A percentile compares a stretch with the other conserved stretches of the same genome.
These are phyloP conservation scores for Gavia stellata DNA, from an alignment of 2,113 vertebrate species.

Conservation along the genomic window DNA sequence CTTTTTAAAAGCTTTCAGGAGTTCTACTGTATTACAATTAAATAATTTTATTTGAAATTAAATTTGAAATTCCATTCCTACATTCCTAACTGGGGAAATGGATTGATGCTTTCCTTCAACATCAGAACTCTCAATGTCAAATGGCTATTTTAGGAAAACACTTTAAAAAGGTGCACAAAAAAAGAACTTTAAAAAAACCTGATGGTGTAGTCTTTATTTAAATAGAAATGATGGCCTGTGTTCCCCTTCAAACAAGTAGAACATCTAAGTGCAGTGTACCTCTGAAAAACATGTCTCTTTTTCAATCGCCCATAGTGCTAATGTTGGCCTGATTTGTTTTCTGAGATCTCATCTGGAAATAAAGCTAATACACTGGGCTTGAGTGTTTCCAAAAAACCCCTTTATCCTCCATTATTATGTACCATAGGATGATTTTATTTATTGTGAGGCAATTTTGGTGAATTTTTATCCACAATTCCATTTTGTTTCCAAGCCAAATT, in stretches of 20 bases:
- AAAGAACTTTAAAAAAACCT: neutral
- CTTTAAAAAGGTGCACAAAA: neutral
- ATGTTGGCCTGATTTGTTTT: neutral
- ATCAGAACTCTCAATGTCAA: neutral
- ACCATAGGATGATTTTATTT: neutral
- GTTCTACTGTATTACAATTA: neutral
- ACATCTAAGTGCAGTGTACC: neutral
- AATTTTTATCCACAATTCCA: neutral
- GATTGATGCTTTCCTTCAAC: neutral
- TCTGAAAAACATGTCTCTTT: neutral
- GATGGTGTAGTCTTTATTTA: neutral
- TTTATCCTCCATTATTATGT: neutral
- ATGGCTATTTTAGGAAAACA: neutral
- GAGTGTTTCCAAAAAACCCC: neutral
- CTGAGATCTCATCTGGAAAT: neutral
- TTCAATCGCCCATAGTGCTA: neutral
- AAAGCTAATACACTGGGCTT: neutral
- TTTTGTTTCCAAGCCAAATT: neutral
- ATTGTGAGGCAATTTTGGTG: neutral
- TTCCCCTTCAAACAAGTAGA: neutral
- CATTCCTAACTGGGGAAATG: rapidly evolving
- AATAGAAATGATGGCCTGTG: neutral
- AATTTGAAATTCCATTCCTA: neutral
- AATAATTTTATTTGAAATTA: neutral
- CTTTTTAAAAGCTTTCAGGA: neutral